These are phyloP conservation scores for Bicyclus anynana DNA, from an alignment of 1,140 invertebrate genomes.

Conservation along the genomic window DNA sequence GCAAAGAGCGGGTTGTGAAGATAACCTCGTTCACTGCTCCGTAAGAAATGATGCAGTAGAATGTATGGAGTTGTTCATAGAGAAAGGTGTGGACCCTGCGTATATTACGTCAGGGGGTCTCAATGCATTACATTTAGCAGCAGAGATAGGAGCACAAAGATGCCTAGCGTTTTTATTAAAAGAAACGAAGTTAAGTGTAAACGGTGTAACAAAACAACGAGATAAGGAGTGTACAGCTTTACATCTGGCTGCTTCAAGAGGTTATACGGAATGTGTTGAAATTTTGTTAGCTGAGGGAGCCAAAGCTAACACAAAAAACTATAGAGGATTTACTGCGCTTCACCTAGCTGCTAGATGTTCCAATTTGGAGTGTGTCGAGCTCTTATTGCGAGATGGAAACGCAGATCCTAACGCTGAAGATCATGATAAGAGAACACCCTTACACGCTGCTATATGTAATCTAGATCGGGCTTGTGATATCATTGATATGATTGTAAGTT, in stretches of 20 bases:
- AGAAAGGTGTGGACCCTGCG: conserved; percentile 74
- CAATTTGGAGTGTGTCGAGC: conserved; percentile 76
- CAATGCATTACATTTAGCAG: conserved; percentile 79
- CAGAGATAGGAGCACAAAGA: conserved; percentile 77
- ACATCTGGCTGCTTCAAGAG: conserved; percentile 83
- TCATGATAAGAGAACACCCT: conserved; percentile 76
- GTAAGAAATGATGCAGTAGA: conserved; percentile 76
- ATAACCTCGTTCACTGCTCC: conserved; percentile 79
- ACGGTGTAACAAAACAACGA: conserved; percentile 63
- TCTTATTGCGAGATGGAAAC: conserved; percentile 74
- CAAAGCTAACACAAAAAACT: conserved; percentile 77
- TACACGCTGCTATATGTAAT: conserved; percentile 80
- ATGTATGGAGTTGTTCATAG: conserved; percentile 78
- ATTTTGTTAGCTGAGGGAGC: conserved; percentile 80
- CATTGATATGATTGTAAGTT: conserved; percentile 77
- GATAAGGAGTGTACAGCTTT: conserved; percentile 81
- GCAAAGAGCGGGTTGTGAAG: conserved; percentile 68
- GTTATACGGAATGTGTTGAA: conserved; percentile 78
- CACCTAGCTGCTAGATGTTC: conserved; percentile 81
- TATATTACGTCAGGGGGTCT: conserved; percentile 76
- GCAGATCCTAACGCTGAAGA: conserved; percentile 79
- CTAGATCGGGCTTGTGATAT: conserved; percentile 74
- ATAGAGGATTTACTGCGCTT: conserved; percentile 78
- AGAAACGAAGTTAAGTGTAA: conserved; percentile 69
- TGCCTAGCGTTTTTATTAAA: conserved; percentile 76